phyloP scores from a whole-genome alignment of 1,140 invertebrate genomes.

The Plutomurus gul region DNA sequence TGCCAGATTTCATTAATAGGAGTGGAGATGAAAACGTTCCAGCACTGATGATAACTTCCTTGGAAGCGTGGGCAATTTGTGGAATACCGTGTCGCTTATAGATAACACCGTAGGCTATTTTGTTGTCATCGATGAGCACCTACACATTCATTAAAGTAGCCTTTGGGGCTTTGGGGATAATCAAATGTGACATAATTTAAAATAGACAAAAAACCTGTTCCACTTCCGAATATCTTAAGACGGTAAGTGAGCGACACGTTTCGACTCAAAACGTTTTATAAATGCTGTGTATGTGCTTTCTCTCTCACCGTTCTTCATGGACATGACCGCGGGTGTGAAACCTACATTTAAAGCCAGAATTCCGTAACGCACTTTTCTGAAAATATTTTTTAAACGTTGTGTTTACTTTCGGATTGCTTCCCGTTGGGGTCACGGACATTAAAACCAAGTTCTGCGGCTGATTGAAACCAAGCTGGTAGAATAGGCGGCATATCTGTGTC shows the following conservation, averaged over 20 bases:
- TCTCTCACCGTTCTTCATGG: background rate
- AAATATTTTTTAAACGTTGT: background rate
- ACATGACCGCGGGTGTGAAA: background rate
- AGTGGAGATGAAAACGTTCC: background rate
- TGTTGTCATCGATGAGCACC: background rate
- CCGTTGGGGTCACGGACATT: background rate
- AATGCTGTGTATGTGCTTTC: background rate
- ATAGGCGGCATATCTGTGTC: background rate
- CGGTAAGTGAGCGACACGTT: background rate
- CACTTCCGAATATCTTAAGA: background rate
- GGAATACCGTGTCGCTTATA: background rate
- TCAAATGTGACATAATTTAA: too few species aligned
- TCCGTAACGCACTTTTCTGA: too few species aligned
- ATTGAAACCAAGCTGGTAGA: background rate
- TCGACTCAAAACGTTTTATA: background rate
- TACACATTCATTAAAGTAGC: too few species aligned
- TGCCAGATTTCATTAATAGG: constrained; percentile 16
- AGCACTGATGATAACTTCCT: constrained; percentile 21
- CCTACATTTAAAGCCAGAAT: background rate
- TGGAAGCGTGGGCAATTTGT: background rate
- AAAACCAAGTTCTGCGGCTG: background rate
- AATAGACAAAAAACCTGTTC: background rate
- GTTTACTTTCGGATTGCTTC: background rate
- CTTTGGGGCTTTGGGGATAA: too few species aligned
- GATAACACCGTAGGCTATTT: background rate